Evolutionary conservation across 2,113 vertebrate genomes (phyloP).

Genomic region (Apodemus speciosus): DNA sequence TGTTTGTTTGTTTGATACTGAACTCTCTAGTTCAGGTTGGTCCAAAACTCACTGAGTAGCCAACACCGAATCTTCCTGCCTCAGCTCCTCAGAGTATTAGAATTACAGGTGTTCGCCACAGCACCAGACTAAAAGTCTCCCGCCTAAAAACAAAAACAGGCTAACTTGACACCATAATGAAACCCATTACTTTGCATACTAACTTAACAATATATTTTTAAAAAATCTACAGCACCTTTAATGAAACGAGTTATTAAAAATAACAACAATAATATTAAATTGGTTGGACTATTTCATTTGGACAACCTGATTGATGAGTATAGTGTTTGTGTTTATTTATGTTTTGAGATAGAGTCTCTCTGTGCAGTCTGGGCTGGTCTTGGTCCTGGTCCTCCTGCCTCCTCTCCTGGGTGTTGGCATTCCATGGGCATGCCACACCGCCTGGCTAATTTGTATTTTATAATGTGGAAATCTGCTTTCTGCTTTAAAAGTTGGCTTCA

Average conservation of each 20-base stretch:
- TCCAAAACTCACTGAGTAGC: background rate
- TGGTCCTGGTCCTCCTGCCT: too few species aligned
- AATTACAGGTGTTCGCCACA: background rate
- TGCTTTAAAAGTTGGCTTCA: slow-evolving; percentile 57
- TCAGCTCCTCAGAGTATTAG: background rate
- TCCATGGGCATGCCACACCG: too few species aligned
- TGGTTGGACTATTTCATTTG: background rate
- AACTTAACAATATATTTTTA: background rate
- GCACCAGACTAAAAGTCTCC: background rate
- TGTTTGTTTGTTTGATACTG: too few species aligned
- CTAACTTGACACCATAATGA: background rate
- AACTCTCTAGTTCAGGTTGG: background rate
- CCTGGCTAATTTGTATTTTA: background rate
- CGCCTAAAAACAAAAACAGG: background rate
- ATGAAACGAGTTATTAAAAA: background rate
- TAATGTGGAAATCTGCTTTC: slow-evolving; percentile 43
- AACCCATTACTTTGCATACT: background rate
- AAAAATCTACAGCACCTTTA: background rate
- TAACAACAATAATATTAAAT: background rate
- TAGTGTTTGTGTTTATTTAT: background rate
- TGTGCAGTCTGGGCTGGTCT: background rate
- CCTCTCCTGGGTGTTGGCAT: background rate
- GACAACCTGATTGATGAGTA: background rate
- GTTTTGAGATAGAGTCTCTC: background rate
- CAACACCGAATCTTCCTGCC: background rate